Conservation (phyloP, 2,888 invertebrate species). For the Sussaba pulchella region DNA sequence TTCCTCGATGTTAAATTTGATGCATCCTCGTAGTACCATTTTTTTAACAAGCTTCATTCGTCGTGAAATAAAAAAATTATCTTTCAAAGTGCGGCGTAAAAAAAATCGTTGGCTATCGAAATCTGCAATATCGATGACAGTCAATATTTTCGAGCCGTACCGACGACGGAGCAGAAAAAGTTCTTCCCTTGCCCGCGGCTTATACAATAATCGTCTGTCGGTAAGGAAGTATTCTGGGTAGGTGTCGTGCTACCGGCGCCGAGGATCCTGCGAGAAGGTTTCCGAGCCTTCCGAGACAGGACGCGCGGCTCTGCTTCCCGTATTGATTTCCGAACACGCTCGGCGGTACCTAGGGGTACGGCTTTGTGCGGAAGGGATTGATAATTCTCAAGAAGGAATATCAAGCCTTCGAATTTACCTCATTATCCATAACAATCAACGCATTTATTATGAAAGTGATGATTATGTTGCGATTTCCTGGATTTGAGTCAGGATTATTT, state of each 20-base stretch:
- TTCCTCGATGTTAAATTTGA: slow-evolving; percentile 25
- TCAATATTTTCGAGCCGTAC: slow-evolving; percentile 8
- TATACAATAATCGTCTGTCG: slow-evolving; percentile 43
- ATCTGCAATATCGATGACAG: slow-evolving; percentile 64
- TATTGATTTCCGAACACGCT: slow-evolving; percentile 56
- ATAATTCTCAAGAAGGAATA: slow-evolving; percentile 23
- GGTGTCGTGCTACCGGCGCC: slow-evolving; percentile 41
- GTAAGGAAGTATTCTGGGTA: slow-evolving; percentile 51
- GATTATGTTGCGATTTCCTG: no score
- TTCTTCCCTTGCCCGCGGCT: slow-evolving; percentile 15
- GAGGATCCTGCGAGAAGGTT: slow-evolving; percentile 47
- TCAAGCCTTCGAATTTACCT: slow-evolving; percentile 42
- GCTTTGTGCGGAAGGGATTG: slow-evolving; percentile 26
- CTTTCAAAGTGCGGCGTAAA: neutral
- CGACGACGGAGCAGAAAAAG: neutral
- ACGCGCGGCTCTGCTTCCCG: slow-evolving; percentile 32
- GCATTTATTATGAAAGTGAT: slow-evolving; percentile 7
- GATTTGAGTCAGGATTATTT: neutral
- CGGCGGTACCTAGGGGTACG: neutral
- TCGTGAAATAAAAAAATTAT: slow-evolving; percentile 18
- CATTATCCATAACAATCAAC: slow-evolving; percentile 58
- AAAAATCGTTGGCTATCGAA: neutral
- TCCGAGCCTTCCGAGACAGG: slow-evolving; percentile 42
- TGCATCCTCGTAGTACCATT: slow-evolving; percentile 16
- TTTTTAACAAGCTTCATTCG: neutral